Percentiles rank a stretch among this genome's conserved stretches.
phyloP scores from a whole-genome alignment of 2,113 vertebrate genomes.

The Neofelis nebulosa region DNA sequence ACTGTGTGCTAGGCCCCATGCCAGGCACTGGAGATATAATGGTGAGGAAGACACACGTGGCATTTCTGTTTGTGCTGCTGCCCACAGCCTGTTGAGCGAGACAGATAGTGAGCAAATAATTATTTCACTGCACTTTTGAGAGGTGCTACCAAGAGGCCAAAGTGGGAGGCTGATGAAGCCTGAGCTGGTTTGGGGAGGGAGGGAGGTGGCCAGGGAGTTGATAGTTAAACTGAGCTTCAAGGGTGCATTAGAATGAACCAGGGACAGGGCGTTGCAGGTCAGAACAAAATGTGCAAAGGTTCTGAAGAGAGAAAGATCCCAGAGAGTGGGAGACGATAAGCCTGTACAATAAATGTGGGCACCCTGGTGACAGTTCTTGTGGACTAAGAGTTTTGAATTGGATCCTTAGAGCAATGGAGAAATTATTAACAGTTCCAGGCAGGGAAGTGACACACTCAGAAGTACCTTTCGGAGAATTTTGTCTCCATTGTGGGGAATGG shows the following conservation, averaged over 20 bases:
- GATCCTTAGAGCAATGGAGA: background rate
- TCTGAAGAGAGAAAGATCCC: background rate
- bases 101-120: constrained; percentile 47
- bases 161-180: constrained; percentile 43
- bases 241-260: background rate
- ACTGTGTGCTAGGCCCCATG: background rate
- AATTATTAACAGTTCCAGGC: background rate
- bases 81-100: constrained; percentile 29
- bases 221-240: background rate
- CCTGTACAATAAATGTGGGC: background rate
- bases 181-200: background rate
- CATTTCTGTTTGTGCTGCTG: background rate
- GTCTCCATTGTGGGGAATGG: background rate
- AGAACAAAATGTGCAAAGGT: background rate
- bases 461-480: background rate
- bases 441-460: background rate
- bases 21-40: background rate
- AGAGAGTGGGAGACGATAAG: background rate
- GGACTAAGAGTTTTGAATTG: background rate
- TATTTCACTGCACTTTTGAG: constrained; percentile 64
- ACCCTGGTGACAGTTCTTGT: background rate
- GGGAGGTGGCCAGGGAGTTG: background rate
- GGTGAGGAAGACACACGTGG: background rate
- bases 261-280: background rate
- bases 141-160: constrained; percentile 53